phyloP scores from a whole-genome alignment of 2,113 vertebrate species.

The Ovibos moschatus region DNA sequence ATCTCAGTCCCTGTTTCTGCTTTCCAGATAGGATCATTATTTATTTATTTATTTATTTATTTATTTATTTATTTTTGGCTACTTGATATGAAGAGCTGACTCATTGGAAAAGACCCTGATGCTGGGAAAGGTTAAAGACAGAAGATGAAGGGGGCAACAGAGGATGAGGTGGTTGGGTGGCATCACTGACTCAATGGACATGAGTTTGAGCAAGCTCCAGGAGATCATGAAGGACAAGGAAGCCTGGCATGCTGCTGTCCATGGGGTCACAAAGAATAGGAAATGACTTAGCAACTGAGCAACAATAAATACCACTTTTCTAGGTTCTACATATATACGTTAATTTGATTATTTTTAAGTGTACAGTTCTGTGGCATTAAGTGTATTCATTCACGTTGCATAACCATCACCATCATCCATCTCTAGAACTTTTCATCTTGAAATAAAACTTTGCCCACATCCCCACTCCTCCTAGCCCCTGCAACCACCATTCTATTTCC shows the following conservation, averaged over 20 bases:
- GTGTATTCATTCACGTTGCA: fast-evolving
- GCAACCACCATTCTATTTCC: background rate
- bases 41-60: background rate
- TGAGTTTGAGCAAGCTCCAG: background rate
- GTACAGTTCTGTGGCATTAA: background rate
- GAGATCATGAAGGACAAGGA: background rate
- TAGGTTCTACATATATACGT: background rate
- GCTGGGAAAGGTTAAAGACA: background rate
- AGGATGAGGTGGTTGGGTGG: background rate
- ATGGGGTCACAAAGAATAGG: background rate
- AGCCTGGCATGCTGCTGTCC: background rate
- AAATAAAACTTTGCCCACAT: background rate
- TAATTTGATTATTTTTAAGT: background rate
- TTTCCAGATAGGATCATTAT: background rate
- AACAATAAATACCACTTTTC: background rate
- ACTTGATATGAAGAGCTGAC: background rate
- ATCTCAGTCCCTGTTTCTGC: background rate
- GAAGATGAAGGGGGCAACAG: background rate
- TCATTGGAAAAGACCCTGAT: background rate
- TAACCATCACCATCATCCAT: too few species aligned
- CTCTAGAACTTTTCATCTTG: background rate
- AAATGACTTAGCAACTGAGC: background rate
- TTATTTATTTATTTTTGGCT: background rate
- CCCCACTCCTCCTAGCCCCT: fast-evolving
- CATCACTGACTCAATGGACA: background rate